phyloP scores from a whole-genome alignment of 2,113 vertebrate species.

The Hyla sarda region DNA sequence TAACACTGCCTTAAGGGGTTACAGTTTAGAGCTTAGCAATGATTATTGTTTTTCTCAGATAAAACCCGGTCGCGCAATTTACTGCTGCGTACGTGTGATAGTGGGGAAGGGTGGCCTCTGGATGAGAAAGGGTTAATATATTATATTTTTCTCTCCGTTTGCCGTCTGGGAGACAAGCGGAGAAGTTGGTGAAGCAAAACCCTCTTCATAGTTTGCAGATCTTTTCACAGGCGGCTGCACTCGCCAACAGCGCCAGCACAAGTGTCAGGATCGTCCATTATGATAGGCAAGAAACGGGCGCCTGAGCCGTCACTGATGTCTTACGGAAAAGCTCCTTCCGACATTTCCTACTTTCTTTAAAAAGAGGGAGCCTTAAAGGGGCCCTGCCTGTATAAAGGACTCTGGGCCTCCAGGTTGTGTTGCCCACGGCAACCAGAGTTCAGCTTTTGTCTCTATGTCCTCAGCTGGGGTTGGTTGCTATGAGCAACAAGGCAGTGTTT shows the following conservation, averaged over 20 bases:
- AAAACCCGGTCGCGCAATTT: not conserved
- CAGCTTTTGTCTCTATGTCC: not conserved
- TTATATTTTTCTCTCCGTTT: too few species aligned
- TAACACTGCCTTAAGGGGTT: too few species aligned
- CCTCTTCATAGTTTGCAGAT: not conserved
- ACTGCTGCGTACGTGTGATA: not conserved
- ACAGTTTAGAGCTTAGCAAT: too few species aligned
- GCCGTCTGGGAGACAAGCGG: too few species aligned
- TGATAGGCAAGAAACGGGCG: not conserved
- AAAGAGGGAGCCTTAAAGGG: not conserved
- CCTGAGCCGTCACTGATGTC: not conserved
- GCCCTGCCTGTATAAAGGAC: not conserved
- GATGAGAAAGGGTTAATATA: not conserved
- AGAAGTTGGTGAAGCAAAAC: not conserved
- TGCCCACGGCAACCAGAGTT: not conserved
- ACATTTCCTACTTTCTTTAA: not conserved
- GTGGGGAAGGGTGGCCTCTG: not conserved
- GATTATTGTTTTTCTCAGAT: too few species aligned
- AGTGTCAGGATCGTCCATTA: slow-evolving; percentile 13
- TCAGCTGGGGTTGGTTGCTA: too few species aligned
- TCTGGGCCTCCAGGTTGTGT: not conserved
- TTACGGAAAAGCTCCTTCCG: not conserved
- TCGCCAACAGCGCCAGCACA: not conserved
- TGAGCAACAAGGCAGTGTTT: too few species aligned
- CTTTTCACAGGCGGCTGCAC: not conserved